Evolutionary conservation across 2,888 invertebrate species (phyloP), one percentile per base, ranked within the genome.

Genomic region (Machimus atricapillus): DNA sequence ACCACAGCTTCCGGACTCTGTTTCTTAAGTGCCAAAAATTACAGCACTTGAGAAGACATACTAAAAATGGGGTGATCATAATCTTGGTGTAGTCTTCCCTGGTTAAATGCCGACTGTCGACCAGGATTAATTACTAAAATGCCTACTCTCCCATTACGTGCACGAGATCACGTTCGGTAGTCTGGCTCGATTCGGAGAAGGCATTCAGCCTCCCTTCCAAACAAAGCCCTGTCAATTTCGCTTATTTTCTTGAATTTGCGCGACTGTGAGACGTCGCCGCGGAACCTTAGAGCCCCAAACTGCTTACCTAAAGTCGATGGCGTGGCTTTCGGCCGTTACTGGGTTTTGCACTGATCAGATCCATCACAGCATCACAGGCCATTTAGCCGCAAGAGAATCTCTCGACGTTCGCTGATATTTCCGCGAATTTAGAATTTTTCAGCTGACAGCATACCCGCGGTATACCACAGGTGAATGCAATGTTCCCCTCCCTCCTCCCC

Each of bases 51-150:
- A 14, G 46, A 78, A 78, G 8, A 27, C 23, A 14, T 40, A 43
- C 43, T 16, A 6, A 23, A n/a, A 76, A 34, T 34, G 74, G 76
- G 9, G 19, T n/a, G 19, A 37, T 76, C 76, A 76, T 76, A 76
- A 76, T 76, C 52, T 19, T 37, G n/a, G 37, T 2, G 37, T 78
- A 23, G 27, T 78, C 46, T 23, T 27, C 27, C 23, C 27, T 27
- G 43, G 23, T 78, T 43, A 78, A 78, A n/a, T 43, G 40, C 23
- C 78, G 40, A 40, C 78, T 40, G n/a, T 78, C 78, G 40, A 23
- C 46, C 27, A 78, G 78, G 78, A 78, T 43, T 78, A 46, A 78
- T 78, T 46, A 46, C 78, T 46, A 43, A 78, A 78, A 78, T 78
- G 27, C 46, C 27, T 46, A 46, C 43, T 78, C 40, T 19, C 43